These are phyloP conservation scores for Molanna angustata DNA, from an alignment of 2,888 invertebrate species.

Conservation along the genomic window DNA sequence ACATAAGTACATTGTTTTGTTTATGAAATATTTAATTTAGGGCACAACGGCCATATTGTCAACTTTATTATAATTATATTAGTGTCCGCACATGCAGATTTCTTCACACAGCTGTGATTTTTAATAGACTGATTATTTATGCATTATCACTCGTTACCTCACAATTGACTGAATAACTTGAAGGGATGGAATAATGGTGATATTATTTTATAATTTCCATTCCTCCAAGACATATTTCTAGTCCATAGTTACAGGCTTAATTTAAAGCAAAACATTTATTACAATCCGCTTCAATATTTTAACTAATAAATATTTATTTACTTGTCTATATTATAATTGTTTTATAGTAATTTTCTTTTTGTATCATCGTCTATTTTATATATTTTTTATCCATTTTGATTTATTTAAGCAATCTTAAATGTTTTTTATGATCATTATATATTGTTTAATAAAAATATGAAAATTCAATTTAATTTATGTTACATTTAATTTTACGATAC, in stretches of 20 bases:
- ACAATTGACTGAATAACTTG: slow-evolving; percentile 38
- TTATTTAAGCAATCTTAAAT: no score
- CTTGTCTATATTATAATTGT: no score
- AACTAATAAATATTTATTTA: no score
- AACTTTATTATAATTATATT: slow-evolving; percentile 27
- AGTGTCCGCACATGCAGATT: slow-evolving; percentile 37
- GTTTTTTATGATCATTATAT: no score
- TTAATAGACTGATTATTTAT: slow-evolving; percentile 57
- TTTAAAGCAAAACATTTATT: not conserved
- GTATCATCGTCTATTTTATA: no score
- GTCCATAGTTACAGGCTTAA: slow-evolving; percentile 19
- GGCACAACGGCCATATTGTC: slow-evolving; percentile 19
- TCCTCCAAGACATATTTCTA: slow-evolving; percentile 16
- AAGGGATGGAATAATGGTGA: slow-evolving; percentile 4
- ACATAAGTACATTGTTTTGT: no score
- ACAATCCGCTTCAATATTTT: not conserved
- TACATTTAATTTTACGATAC: no score
- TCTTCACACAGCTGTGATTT: slow-evolving; percentile 63
- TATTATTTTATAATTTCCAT: slow-evolving; percentile 21
- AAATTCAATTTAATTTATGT: no score
- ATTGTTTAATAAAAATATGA: no score
- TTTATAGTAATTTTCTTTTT: no score
- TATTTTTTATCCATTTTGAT: no score
- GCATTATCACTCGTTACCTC: slow-evolving; percentile 38
- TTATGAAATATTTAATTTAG: no score